These are phyloP conservation scores for Polyommatus iphigenia DNA, from an alignment of 2,888 invertebrate species.

Conservation along the genomic window DNA sequence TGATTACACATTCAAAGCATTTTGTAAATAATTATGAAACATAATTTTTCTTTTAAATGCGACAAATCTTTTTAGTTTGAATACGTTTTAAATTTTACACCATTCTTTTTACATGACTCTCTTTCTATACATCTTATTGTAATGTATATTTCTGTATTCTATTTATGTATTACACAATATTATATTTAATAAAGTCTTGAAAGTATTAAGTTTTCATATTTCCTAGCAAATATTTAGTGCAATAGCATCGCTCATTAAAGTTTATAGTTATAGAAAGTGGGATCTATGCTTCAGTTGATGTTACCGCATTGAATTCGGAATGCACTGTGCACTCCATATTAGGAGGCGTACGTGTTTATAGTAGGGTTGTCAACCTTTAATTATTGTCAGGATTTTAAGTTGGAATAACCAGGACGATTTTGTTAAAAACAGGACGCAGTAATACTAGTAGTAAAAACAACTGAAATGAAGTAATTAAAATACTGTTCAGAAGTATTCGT, in stretches of 20 bases:
- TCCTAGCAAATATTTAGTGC: not conserved
- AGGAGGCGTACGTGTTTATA: slow-evolving; percentile 27
- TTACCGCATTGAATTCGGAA: slow-evolving; percentile 33
- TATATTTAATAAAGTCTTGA: not conserved
- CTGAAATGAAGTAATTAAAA: too few relatives aligned
- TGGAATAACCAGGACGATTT: too few relatives aligned
- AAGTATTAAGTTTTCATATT: not conserved
- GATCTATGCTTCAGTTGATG: slow-evolving; percentile 38
- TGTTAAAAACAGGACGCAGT: too few relatives aligned
- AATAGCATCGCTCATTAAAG: not conserved
- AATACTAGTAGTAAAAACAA: too few relatives aligned
- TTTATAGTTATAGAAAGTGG: slow-evolving; percentile 25
- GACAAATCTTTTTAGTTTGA: not conserved
- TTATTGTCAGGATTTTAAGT: too few relatives aligned
- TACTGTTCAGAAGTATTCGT: too few relatives aligned
- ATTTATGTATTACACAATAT: not conserved
- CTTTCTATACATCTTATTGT: not conserved
- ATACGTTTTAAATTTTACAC: not conserved
- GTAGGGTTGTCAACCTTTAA: too few relatives aligned
- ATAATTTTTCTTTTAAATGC: too few relatives aligned
- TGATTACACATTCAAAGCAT: not conserved
- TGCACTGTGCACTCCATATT: slow-evolving; percentile 33
- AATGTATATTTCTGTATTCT: not conserved
- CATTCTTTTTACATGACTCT: too few relatives aligned
- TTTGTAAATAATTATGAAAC: not conserved